Percentiles rank a stretch among this genome's conserved stretches.
Evolutionary conservation across 2,888 invertebrate genomes (phyloP).

Genomic region (Scelioninae gen. 2): DNA sequence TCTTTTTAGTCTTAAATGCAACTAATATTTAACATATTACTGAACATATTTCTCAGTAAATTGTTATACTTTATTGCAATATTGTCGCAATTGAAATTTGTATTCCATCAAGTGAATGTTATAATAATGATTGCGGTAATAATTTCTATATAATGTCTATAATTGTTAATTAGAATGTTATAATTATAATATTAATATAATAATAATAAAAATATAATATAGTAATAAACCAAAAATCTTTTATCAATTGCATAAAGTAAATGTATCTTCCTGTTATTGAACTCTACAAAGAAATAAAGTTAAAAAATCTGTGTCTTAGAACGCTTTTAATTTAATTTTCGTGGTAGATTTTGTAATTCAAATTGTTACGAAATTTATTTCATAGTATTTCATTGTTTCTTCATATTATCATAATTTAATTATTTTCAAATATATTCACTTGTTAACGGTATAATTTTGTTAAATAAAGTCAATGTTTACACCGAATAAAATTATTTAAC

Average conservation of each 20-base stretch:
- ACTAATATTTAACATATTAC: slow-evolving; percentile 22
- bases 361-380: too few species aligned
- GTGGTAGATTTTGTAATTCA: too few species aligned
- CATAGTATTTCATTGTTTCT: too few species aligned
- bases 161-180: slow-evolving; percentile 30
- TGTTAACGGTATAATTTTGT: too few species aligned
- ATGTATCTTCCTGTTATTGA: slow-evolving; percentile 36
- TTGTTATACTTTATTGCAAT: not conserved
- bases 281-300: slow-evolving; percentile 27
- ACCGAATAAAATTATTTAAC: too few species aligned
- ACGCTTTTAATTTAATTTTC: too few species aligned
- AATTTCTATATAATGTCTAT: slow-evolving; percentile 22
- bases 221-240: slow-evolving; percentile 29
- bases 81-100: not conserved
- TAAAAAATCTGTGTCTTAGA: slow-evolving; percentile 16
- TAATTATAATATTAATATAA: slow-evolving; percentile 27
- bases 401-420: too few species aligned
- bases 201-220: slow-evolving; percentile 25
- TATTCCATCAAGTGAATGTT: slow-evolving; percentile 12
- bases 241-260: slow-evolving; percentile 39
- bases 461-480: too few species aligned
- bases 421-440: too few species aligned
- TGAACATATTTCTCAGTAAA: slow-evolving; percentile 13
- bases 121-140: slow-evolving; percentile 22
- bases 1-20: slow-evolving; percentile 28